A percentile compares a stretch with the other conserved stretches of the same genome.
These are phyloP conservation scores for Caradrina kadenii DNA, from an alignment of 2,888 invertebrate genomes.

Conservation along the genomic window DNA sequence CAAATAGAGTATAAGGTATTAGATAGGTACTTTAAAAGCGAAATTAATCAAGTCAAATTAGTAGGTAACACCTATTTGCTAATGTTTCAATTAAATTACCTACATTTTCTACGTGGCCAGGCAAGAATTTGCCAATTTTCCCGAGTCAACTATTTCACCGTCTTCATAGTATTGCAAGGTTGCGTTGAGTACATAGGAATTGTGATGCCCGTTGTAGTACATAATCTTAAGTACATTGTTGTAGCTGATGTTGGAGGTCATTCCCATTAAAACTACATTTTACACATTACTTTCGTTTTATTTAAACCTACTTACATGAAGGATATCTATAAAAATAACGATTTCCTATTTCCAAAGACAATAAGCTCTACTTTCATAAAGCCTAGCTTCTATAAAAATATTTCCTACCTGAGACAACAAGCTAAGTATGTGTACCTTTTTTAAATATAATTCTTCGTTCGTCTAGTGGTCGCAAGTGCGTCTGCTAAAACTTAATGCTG, in stretches of 20 bases:
- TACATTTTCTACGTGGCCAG: no score
- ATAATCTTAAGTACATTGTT: constrained; percentile 76
- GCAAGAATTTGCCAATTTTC: not conserved
- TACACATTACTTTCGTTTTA: constrained; percentile 78
- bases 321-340: not conserved
- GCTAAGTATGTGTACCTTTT: no score
- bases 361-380: constrained; percentile 2
- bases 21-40: not conserved
- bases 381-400: not conserved
- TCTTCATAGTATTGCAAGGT: constrained; percentile 20
- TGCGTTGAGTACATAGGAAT: constrained; percentile 52
- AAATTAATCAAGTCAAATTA: constrained; percentile 21
- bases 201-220: constrained; percentile 76
- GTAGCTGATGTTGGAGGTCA: constrained; percentile 83
- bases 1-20: not conserved
- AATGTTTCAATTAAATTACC: no score
- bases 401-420: not conserved
- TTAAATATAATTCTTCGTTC: no score
- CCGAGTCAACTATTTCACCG: constrained; percentile 27
- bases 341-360: not conserved
- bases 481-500: no score
- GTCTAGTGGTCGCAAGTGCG: no score
- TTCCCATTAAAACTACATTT: constrained; percentile 89
- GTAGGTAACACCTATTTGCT: not conserved
- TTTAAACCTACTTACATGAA: constrained; percentile 49